A percentile compares a stretch with the other conserved stretches of the same genome.
These are phyloP conservation scores for human DNA, from an alignment of 2,113 vertebrate species.

Conservation along the genomic window DNA sequence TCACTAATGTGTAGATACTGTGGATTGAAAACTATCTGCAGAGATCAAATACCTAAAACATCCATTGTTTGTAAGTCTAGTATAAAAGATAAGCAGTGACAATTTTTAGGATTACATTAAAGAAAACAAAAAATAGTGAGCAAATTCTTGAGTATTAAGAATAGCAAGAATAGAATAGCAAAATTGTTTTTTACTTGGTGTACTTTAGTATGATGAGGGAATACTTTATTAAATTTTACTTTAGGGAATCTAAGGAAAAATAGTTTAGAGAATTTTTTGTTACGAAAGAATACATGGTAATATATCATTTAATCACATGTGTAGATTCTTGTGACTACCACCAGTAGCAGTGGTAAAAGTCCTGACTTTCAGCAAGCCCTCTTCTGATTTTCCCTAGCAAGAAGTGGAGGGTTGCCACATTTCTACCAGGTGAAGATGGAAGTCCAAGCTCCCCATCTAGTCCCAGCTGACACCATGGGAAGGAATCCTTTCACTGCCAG, in stretches of 20 bases:
- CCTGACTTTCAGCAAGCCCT: not conserved
- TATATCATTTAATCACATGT: not conserved
- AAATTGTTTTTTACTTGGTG: not conserved
- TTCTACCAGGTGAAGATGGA: not conserved
- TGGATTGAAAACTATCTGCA: not conserved
- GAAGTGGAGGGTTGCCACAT: not conserved
- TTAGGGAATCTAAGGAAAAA: no score
- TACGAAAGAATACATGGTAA: not conserved
- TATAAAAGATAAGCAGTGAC: not conserved
- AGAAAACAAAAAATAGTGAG: not conserved
- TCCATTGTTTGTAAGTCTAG: not conserved
- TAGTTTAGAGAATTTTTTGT: not conserved
- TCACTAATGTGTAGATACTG: not conserved
- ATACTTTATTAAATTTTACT: not conserved
- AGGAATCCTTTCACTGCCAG: not conserved
- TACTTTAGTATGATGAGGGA: not conserved
- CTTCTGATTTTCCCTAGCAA: not conserved
- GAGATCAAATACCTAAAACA: not conserved
- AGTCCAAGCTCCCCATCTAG: not conserved
- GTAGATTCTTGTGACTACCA: not conserved
- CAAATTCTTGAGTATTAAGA: not conserved
- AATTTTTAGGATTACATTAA: not conserved
- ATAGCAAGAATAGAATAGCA: not conserved
- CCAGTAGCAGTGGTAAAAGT: not conserved
- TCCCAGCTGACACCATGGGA: not conserved